phyloP scores from a whole-genome alignment of 2,888 invertebrate genomes.

The Arctia plantaginis region DNA sequence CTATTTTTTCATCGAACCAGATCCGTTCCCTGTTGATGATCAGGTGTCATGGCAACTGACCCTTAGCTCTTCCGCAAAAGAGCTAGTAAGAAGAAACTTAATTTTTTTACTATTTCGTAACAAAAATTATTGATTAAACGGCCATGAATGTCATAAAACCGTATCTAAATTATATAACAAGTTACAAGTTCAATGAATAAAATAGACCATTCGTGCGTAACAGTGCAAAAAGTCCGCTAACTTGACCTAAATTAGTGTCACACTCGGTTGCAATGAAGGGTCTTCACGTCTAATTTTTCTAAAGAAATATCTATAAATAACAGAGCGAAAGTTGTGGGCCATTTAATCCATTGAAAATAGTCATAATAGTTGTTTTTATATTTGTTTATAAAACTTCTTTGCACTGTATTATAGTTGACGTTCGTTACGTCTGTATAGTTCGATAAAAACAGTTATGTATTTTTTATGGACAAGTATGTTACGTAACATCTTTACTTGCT shows the following conservation, averaged over 20 bases:
- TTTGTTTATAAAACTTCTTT: neutral
- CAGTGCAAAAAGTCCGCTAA: slow-evolving; percentile 78
- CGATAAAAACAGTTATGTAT: neutral
- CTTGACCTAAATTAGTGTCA: slow-evolving; percentile 78
- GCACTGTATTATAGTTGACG: neutral
- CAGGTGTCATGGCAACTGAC: slow-evolving; percentile 36
- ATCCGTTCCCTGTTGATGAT: neutral
- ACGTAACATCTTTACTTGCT: neutral
- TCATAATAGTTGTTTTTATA: neutral
- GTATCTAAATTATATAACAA: slow-evolving; percentile 62
- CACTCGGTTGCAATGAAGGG: slow-evolving; percentile 70
- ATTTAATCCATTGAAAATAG: neutral
- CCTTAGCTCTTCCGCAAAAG: slow-evolving; percentile 47
- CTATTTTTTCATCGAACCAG: neutral
- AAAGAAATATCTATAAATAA: slow-evolving; percentile 15
- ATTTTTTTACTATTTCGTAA: slow-evolving; percentile 28
- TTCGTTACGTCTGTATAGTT: neutral
- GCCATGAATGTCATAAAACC: slow-evolving; percentile 51
- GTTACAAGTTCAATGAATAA: slow-evolving; percentile 78
- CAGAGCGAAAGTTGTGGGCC: slow-evolving; percentile 35
- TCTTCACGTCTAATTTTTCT: slow-evolving; percentile 54
- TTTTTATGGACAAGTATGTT: neutral
- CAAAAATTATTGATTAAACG: slow-evolving; percentile 33
- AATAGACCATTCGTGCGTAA: slow-evolving; percentile 72
- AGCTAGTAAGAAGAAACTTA: slow-evolving; percentile 17